Conservation (phyloP, 2,888 invertebrate genomes). For the Trachelus stipa region DNA sequence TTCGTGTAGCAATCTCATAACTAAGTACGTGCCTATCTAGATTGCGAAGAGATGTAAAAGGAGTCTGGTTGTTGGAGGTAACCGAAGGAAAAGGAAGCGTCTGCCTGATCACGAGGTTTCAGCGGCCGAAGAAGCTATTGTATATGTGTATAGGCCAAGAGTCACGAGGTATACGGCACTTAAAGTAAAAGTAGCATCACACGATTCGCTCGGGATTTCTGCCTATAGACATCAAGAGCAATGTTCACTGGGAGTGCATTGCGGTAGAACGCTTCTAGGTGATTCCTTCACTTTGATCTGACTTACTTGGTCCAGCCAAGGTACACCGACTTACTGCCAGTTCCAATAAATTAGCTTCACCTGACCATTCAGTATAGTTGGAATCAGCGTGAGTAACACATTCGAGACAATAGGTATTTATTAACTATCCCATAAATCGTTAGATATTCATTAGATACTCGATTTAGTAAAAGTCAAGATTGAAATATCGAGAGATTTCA, state of each 20-base stretch:
- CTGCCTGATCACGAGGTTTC: not conserved
- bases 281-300: not conserved
- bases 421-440: not conserved
- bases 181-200: conserved; percentile 43
- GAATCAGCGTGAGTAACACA: not conserved
- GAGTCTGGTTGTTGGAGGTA: not conserved
- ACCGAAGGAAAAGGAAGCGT: not conserved
- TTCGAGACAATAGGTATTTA: not conserved
- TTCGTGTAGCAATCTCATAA: not conserved
- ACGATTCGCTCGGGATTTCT: conserved; percentile 30
- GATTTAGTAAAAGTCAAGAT: not conserved
- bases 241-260: not conserved
- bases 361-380: not conserved
- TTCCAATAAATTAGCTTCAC: not conserved
- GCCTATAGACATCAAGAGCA: not conserved
- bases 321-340: not conserved
- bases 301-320: not conserved
- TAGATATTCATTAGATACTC: not conserved
- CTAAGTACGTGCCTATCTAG: not conserved
- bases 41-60: not conserved
- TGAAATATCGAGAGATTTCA: not conserved
- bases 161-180: conserved; percentile 13
- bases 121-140: not conserved
- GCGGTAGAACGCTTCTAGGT: not conserved
- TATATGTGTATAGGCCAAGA: not conserved